Conservation (phyloP, 2,888 invertebrate genomes). For the Eupithecia centaureata region DNA sequence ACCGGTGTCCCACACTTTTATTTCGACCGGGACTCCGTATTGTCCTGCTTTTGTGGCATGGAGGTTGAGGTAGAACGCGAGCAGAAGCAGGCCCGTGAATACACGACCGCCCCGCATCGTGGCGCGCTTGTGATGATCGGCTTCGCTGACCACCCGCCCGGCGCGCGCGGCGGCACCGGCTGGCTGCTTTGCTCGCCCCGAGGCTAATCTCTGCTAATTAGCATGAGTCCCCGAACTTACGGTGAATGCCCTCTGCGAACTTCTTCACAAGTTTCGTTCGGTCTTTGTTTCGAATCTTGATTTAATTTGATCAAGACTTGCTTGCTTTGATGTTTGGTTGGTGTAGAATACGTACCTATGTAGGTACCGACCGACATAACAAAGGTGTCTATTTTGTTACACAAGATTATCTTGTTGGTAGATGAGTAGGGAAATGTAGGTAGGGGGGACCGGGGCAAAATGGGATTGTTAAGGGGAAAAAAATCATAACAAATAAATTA, state of each 20-base stretch:
- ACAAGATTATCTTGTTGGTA: too few species aligned
- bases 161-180: constrained; percentile 10
- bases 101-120: constrained; percentile 73
- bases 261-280: constrained; percentile 46
- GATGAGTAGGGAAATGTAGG: too few species aligned
- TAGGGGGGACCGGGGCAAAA: too few species aligned
- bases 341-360: too few species aligned
- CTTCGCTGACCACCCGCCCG: constrained; percentile 60
- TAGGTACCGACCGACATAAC: too few species aligned
- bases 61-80: constrained; percentile 47
- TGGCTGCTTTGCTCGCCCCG: constrained; percentile 46
- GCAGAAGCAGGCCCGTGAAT: constrained; percentile 43
- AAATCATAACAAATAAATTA: too few species aligned
- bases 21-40: constrained; percentile 74
- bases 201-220: constrained; percentile 75
- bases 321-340: too few species aligned
- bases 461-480: too few species aligned
- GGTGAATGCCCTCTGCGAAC: constrained; percentile 76
- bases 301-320: too few species aligned
- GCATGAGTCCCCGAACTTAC: constrained; percentile 67
- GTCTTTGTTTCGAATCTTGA: constrained; percentile 40
- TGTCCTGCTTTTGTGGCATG: constrained; percentile 50
- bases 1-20: constrained; percentile 75
- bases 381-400: too few species aligned
- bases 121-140: constrained; percentile 66